Evolutionary conservation across 92 coral and sea anemone species (phyloP), one percentile per base, ranked within the genome.

Genomic region (Nematostella vectensis): DNA sequence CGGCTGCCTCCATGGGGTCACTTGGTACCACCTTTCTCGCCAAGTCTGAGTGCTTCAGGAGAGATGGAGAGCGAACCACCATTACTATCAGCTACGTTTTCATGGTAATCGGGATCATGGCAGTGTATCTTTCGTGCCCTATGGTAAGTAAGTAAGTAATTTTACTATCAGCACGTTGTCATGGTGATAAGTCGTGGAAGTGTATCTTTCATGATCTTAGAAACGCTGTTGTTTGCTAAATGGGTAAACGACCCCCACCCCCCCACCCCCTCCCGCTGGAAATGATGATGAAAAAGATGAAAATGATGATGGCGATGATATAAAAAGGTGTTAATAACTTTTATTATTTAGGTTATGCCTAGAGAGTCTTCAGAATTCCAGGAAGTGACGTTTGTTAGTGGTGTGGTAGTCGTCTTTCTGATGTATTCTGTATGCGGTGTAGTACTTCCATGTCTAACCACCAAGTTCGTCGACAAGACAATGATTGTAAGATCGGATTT

Each of bases 371-470:
- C 6, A 15, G 6, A 6, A 6, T 33, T 33, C 40, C 68, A 58
- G 36, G 88, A 74, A 59, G 74, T 20, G 6, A 47, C 74, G 15
- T 80, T 80, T 43, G 37, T 80, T 19, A 36, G 45, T 4, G 88
- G 82, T 26, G 81, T 54, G 2, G 26, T 80, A 28, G 36, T 54
- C 38, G 77, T 80, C 29, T 80, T 74, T 61, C 49, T 76, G 18
- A 80, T 78, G 2, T 80, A 80, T 27, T 80, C 88, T 15, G 78
- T 74, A 29, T 11, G 68, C 39, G 81, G 88, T 12, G 88, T 80
- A 17, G 22, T 75, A 16, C 56, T 80, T 23, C 87, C 88, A 17
- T 50, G 81, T 10, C 31, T 80, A 50, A 80, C 76, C 30, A 80
- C 88, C 29, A 80, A 80, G 56, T 80, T 59, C 54, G 77, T 80